Base-by-base conservation (phyloP, 2,113 vertebrate genomes). In the Steatornis caripensis region DNA sequence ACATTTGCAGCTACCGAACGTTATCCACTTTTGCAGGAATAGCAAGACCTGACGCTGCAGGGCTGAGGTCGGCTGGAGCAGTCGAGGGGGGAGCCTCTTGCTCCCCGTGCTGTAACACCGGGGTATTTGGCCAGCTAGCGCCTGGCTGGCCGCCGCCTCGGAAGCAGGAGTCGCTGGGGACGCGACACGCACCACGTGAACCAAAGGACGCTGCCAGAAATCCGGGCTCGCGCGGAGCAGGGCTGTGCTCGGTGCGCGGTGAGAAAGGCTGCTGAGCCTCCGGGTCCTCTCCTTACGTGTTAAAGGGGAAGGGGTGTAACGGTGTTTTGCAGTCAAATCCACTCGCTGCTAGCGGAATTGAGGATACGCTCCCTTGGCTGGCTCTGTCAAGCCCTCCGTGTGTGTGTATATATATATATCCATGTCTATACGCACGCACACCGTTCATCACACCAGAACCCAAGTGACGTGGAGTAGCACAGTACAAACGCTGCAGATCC, bases 401-500 rank as follows among this genome's bases (percentile, higher is more conserved):
- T 69, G 62, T 53, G 32, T 39, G 10, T 62, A 6, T 15, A 10
- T 30, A 6, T 15, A 10, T 22, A n/a, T 10, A 36, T 36, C 57
- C 14, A 36, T 60, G 22, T 60, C n/a, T 23, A 16, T 14, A 36
- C 37, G 57, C 78, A 64, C 9, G 34, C 53, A 26, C 54, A 11
- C 93, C 7, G 13, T 57, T 71, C 84, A 57, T 92, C 93, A 70
- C 58, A 20, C 61, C 54, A 2, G 13, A 2, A 21, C 72, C 91
- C 84, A 11, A 37, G 66, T 81, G 93, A 84, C 93, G 90, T 7
- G 92, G 90, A 57, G 83, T 57, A 84, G 90, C 76, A 6, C 92
- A 66, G 54, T 30, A 36, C 96, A 95, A 95, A 89, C 89, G 89
- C 72, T 72, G 86, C 22, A 64, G 83, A 64, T 79, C 94, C 91